Conservation (phyloP, 2,888 invertebrate species). For the Eubasilissa splendida region DNA sequence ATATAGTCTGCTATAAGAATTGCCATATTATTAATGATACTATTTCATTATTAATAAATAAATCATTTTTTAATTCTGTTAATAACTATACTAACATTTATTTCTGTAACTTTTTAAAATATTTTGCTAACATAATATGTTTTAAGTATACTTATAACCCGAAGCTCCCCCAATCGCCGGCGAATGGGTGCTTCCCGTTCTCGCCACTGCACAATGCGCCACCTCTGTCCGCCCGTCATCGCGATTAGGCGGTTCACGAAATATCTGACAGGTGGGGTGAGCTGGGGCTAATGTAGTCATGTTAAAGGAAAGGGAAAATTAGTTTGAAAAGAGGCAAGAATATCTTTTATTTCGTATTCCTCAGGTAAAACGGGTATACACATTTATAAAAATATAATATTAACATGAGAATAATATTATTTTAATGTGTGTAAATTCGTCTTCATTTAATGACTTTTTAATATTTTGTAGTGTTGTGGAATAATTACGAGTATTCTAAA, state of each 20-base stretch:
- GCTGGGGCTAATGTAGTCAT: not conserved
- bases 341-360: not conserved
- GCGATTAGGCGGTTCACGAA: constrained; percentile 38
- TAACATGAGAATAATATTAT: too few species aligned
- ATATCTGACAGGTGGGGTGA: not conserved
- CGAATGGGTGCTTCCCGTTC: not conserved
- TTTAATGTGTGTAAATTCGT: too few species aligned
- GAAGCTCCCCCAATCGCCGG: not conserved
- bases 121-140: too few species aligned
- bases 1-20: too few species aligned
- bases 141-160: not conserved
- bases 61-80: too few species aligned
- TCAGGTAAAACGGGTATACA: not conserved
- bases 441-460: too few species aligned
- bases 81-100: too few species aligned
- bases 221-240: constrained; percentile 42
- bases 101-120: too few species aligned
- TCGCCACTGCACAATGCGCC: not conserved
- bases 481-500: too few species aligned
- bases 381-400: not conserved
- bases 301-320: not conserved
- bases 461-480: too few species aligned
- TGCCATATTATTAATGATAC: too few species aligned
- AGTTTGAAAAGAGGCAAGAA: not conserved
- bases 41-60: too few species aligned